Conservation (phyloP, 1,140 invertebrate species). For the Harpegnathos saltator region DNA sequence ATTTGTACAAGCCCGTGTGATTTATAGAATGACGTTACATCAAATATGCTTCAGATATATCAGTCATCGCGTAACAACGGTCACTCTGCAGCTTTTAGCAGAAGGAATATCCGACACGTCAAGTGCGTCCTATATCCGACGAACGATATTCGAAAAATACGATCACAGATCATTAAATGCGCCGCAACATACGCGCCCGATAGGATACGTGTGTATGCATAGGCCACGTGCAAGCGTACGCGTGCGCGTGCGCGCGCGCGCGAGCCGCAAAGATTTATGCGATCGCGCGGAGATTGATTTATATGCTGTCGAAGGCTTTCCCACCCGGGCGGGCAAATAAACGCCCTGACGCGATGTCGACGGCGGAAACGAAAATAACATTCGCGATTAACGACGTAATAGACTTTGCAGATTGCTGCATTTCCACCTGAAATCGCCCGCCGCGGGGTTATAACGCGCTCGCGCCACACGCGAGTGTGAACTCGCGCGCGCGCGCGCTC, state of each 20-base stretch:
- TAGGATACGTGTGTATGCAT: neutral
- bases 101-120: constrained; percentile 41
- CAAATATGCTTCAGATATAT: constrained; percentile 50
- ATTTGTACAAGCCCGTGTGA: constrained; percentile 1
- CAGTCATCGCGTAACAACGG: constrained; percentile 54
- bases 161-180: constrained; percentile 54
- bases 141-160: constrained; percentile 55
- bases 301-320: constrained; percentile 36
- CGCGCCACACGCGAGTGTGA: no score
- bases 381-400: constrained; percentile 55
- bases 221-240: neutral
- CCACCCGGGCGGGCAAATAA: constrained; percentile 53
- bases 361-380: constrained; percentile 53
- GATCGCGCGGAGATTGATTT: constrained; percentile 65
- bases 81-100: constrained; percentile 45
- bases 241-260: neutral
- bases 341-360: constrained; percentile 54
- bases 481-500: neutral
- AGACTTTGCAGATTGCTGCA: constrained; percentile 54
- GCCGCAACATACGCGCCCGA: constrained; percentile 28
- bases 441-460: constrained; percentile 27
- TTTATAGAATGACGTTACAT: constrained; percentile 50
- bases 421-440: constrained; percentile 43
- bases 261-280: constrained; percentile 65
- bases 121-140: neutral